These are phyloP conservation scores for Pseudotriccus pelzelni DNA, from an alignment of 2,797 vertebrate species.

Conservation along the genomic window DNA sequence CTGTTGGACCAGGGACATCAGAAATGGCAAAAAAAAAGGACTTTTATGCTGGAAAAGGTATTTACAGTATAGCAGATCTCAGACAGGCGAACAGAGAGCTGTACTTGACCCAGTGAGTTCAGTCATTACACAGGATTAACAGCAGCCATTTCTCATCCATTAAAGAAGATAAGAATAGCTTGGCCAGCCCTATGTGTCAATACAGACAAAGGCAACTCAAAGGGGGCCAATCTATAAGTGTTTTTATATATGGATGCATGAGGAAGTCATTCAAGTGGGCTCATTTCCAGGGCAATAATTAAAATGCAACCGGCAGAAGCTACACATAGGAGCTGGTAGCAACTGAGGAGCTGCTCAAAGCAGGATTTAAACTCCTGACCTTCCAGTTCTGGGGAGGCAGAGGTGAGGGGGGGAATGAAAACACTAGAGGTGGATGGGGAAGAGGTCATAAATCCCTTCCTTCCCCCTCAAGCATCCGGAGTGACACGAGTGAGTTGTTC, in stretches of 20 bases:
- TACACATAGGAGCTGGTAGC: background rate
- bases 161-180: background rate
- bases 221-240: background rate
- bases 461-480: background rate
- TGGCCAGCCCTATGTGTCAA: background rate
- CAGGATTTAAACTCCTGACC: slow-evolving; percentile 12
- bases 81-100: background rate
- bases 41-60: background rate
- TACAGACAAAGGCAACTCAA: background rate
- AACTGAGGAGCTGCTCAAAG: background rate
- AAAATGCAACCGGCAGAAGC: background rate
- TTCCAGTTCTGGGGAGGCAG: background rate
- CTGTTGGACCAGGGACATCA: background rate
- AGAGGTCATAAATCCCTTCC: background rate
- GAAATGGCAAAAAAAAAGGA: background rate
- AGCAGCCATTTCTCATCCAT: background rate
- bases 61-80: background rate
- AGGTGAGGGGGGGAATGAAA: background rate
- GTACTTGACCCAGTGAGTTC: background rate
- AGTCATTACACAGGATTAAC: background rate
- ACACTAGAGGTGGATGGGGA: background rate
- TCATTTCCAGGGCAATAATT: background rate
- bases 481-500: background rate
- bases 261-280: background rate
- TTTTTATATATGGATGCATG: background rate